These are phyloP conservation scores for Peromyscus californicus DNA, from an alignment of 2,113 vertebrate species.

Conservation along the genomic window DNA sequence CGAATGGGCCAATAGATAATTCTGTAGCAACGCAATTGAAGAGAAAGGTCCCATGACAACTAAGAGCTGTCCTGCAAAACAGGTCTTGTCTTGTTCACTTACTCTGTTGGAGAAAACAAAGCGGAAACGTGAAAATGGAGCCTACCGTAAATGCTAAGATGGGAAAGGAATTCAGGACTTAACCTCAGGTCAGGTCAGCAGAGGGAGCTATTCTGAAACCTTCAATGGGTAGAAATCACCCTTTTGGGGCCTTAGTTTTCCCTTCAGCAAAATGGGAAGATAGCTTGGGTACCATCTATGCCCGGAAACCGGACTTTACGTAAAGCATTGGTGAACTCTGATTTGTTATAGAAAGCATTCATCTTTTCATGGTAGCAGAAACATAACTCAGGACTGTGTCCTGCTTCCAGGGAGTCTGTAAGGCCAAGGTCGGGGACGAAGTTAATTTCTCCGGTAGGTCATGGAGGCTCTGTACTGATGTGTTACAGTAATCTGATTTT, in stretches of 20 bases:
- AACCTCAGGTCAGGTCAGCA: background rate
- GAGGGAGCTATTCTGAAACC: background rate
- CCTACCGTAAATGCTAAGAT: background rate
- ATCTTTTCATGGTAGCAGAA: background rate
- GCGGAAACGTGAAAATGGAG: background rate
- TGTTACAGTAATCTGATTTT: background rate
- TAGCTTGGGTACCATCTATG: background rate
- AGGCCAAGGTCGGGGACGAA: background rate
- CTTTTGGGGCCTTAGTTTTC: conserved; percentile 1
- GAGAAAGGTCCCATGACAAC: background rate
- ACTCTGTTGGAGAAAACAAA: background rate
- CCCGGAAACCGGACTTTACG: background rate
- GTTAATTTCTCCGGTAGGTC: background rate
- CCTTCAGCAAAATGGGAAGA: background rate
- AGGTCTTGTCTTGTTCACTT: background rate
- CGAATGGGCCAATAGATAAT: background rate
- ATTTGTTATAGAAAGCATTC: background rate
- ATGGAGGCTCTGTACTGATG: background rate
- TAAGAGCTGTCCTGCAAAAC: background rate
- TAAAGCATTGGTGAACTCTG: background rate
- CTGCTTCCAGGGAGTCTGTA: background rate
- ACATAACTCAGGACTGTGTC: background rate
- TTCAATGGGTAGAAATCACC: background rate
- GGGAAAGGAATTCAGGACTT: background rate
- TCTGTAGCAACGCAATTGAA: background rate